A percentile compares a stretch with the other conserved stretches of the same genome.
These are phyloP conservation scores for Pseudachorutes palmiensis DNA, from an alignment of 1,140 invertebrate species.

Conservation along the genomic window DNA sequence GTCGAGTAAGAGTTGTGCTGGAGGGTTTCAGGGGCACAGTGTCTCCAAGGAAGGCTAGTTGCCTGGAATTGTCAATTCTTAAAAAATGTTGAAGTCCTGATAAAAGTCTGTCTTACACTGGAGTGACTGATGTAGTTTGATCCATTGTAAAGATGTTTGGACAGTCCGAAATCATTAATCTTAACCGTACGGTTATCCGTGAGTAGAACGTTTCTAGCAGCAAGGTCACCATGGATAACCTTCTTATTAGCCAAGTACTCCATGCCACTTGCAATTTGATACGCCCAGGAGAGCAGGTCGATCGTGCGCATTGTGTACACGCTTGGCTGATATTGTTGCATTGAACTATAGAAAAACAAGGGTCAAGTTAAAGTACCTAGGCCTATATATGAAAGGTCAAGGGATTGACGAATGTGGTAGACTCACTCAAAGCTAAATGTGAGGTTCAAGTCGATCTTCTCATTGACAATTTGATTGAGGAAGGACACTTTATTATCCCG, in stretches of 20 bases:
- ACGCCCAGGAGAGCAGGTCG: constrained; percentile 31
- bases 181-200: constrained; percentile 47
- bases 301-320: constrained; percentile 12
- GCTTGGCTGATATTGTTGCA: neutral
- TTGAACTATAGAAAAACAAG: neutral
- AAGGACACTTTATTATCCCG: neutral
- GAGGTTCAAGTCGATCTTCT: constrained; percentile 11
- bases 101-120: constrained; percentile 23
- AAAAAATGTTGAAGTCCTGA: no score
- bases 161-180: constrained; percentile 51
- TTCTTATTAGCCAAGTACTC: constrained; percentile 35
- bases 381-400: no score
- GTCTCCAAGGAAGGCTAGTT: constrained; percentile 48
- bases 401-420: no score
- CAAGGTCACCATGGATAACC: constrained; percentile 48
- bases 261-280: constrained; percentile 36
- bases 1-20: constrained; percentile 44
- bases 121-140: constrained; percentile 20
- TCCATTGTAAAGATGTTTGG: constrained; percentile 40
- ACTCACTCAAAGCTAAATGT: constrained; percentile 7
- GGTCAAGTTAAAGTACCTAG: no score
- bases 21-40: constrained; percentile 48
- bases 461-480: constrained; percentile 13
- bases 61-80: no score
- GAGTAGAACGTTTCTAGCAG: constrained; percentile 50